A percentile compares a stretch with the other conserved stretches of the same genome.
Evolutionary conservation across 1,140 invertebrate species (phyloP).

Genomic region (Diuraphis noxia): DNA sequence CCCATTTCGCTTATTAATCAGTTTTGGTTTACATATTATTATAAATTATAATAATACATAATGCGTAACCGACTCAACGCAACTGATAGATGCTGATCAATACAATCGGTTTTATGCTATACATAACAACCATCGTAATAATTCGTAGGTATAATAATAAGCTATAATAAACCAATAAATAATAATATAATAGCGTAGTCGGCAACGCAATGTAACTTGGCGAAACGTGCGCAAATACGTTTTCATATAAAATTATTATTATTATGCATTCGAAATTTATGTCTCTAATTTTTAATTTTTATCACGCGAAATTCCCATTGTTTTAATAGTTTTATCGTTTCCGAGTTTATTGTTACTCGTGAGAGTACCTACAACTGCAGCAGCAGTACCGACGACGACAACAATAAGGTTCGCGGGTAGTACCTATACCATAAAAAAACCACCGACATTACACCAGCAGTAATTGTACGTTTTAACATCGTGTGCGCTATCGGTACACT

Average conservation of each 20-base stretch:
- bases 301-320: neutral
- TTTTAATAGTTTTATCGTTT: neutral
- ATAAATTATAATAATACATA: neutral
- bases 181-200: neutral
- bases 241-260: neutral
- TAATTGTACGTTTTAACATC: neutral
- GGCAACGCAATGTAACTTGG: neutral
- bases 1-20: neutral
- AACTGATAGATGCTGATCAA: neutral
- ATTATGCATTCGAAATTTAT: neutral
- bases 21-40: neutral
- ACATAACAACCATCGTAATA: neutral
- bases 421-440: neutral
- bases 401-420: neutral
- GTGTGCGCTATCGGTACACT: neutral
- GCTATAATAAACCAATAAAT: neutral
- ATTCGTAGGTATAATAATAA: neutral
- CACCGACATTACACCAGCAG: neutral
- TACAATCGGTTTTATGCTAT: neutral
- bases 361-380: neutral
- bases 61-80: neutral
- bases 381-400: neutral
- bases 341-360: neutral
- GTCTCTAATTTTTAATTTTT: slow-evolving; percentile 27
- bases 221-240: neutral